Conservation (phyloP, 23 tunicate species). For the Aplidium turbinatum region DNA sequence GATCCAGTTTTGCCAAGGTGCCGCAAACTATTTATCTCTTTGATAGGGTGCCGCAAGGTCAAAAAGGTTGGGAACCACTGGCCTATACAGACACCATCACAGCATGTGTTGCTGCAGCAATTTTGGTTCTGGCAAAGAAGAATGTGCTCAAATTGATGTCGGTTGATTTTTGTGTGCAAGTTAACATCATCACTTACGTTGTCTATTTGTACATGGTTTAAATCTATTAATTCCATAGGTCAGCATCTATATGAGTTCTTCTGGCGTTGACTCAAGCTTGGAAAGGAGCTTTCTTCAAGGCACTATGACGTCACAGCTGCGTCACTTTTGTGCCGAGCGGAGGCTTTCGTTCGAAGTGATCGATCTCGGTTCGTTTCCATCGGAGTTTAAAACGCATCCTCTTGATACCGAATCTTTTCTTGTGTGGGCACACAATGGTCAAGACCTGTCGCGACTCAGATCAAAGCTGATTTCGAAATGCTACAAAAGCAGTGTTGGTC, state of each 20-base stretch:
- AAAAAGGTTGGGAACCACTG: too few species aligned
- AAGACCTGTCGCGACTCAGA: background rate
- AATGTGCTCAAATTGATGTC: too few species aligned
- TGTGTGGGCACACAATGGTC: background rate
- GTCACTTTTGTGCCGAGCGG: constrained; percentile 42
- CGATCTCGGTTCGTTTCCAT: constrained; percentile 22
- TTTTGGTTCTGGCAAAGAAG: too few species aligned
- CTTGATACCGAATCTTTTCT: background rate
- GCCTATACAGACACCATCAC: too few species aligned
- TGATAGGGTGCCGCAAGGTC: too few species aligned
- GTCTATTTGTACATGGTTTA: too few species aligned
- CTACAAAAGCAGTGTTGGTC: constrained; percentile 38
- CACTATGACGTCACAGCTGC: constrained; percentile 16
- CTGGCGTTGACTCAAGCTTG: constrained; percentile 25
- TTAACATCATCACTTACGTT: too few species aligned
- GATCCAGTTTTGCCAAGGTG: too few species aligned
- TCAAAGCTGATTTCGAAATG: constrained; percentile 10
- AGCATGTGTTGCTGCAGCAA: too few species aligned
- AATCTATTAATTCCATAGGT: too few species aligned
- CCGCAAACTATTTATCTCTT: too few species aligned
- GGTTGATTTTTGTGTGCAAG: too few species aligned
- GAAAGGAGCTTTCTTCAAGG: constrained; percentile 17
- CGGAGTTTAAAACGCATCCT: constrained; percentile 15
- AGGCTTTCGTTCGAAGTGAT: constrained; percentile 33
- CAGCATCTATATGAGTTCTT: constrained; percentile 41